Base-by-base conservation (phyloP, 1,140 invertebrate species). In the Nephotettix cincticeps region DNA sequence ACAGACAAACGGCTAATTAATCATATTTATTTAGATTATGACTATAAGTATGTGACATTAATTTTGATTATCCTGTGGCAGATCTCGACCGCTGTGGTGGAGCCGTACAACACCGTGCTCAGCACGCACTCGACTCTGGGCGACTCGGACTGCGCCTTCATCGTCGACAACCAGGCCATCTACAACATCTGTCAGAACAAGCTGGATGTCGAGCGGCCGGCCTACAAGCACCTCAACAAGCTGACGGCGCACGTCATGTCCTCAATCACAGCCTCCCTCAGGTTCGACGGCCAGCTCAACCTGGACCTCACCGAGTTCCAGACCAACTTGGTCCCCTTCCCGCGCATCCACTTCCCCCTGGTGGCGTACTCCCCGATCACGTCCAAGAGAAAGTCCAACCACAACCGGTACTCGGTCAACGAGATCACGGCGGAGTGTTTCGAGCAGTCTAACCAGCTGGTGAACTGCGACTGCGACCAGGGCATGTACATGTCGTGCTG, bases 131-230 rank as follows among this genome's bases (percentile, higher is more conserved):
- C 88, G 1, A 92, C 90, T 28, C 82, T 93, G 71, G 87, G 90
- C 71, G 89, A 92, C 76, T 90, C 89, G 3, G 91, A 92, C 79
- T 93, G 91, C 76, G 88, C 90, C 3, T 93, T 94, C 76, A 91
- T 93, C 86, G 89, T 94, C 17, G 92, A 94, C 83, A 91, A 94
- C 78, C 92, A 94, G 77, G 93, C 92, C 61, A 93, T 95, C 71
- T 90, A 90, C 76, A 88, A 91, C 73, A 89, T 91, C 74, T 91
- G 89, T 76, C 79, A 83, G 1, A 78, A 85, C 21, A 88, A 88
- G 51, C 77, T 89, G 40, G 83, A 83, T 79, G 86, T 89, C 47
- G 85, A 86, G 27, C 74, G 87, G 14, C 86, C 86, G 0, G 84
- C 83, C 1, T 87, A 87, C 73, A 86, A 83, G n/a, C 87, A 86